A percentile compares a stretch with the other conserved stretches of the same genome.
Evolutionary conservation across 2,797 vertebrate species (phyloP).

Genomic region (Mus caroli): DNA sequence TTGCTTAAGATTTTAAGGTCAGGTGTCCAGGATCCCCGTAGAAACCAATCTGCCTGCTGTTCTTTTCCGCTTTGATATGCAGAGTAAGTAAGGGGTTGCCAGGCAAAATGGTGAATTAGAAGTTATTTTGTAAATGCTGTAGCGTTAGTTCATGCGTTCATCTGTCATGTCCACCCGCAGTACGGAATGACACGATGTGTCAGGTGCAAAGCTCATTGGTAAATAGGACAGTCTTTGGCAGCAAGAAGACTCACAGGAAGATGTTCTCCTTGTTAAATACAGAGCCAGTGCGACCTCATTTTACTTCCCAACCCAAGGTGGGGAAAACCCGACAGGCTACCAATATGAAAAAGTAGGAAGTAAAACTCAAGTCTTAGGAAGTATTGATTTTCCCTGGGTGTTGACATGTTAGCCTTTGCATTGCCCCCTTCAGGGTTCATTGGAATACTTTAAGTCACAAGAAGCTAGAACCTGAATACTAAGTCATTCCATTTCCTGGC

Average conservation of each 20-base stretch:
- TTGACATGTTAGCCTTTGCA: neutral
- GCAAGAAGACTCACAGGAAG: neutral
- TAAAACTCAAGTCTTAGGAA: slow-evolving; percentile 39
- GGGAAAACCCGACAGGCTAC: neutral
- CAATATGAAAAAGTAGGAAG: neutral
- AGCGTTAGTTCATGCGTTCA: neutral
- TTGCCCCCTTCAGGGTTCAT: neutral
- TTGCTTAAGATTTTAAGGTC: slow-evolving; percentile 29
- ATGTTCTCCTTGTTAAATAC: neutral
- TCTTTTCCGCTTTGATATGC: neutral
- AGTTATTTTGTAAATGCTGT: neutral
- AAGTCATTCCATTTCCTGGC: neutral
- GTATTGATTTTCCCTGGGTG: neutral
- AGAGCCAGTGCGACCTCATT: neutral
- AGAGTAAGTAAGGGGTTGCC: neutral
- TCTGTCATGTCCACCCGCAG: neutral
- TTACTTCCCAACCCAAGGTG: neutral
- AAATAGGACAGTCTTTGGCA: neutral
- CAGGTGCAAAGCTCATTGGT: neutral
- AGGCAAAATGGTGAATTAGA: neutral
- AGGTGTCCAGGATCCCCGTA: neutral
- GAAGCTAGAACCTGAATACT: neutral
- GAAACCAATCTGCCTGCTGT: slow-evolving; percentile 19
- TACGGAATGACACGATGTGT: neutral
- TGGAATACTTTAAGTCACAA: neutral